Conservation (phyloP, 2,888 invertebrate genomes). For the Melanotus villosus region DNA sequence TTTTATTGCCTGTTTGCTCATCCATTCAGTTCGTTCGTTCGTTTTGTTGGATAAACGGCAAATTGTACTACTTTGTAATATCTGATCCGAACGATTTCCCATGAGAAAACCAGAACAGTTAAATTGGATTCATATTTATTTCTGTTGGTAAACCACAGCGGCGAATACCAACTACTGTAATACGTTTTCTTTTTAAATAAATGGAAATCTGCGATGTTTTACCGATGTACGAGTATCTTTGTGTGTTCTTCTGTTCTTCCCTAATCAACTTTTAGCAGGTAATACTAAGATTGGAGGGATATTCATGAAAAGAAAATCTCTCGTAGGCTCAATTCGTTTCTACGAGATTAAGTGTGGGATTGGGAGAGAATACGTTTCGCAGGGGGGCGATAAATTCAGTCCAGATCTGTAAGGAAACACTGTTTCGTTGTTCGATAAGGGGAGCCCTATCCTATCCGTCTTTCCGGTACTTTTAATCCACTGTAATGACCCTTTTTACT, state of each 20-base stretch:
- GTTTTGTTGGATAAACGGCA: too few relatives aligned
- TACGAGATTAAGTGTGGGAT: conserved; percentile 4
- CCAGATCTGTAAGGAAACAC: not conserved
- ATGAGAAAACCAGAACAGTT: not conserved
- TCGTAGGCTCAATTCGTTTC: not conserved
- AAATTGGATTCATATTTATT: not conserved
- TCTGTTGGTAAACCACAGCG: not conserved
- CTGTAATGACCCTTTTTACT: conserved; percentile 2
- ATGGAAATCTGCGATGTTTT: too few relatives aligned
- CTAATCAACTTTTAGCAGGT: too few relatives aligned
- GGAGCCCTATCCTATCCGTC: conserved; percentile 12
- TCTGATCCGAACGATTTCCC: not conserved
- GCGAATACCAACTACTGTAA: not conserved
- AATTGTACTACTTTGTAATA: too few relatives aligned
- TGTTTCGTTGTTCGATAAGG: conserved; percentile 21
- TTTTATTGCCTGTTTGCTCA: not conserved
- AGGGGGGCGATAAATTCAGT: conserved; percentile 5
- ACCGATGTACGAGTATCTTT: too few relatives aligned
- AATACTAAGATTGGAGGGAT: too few relatives aligned
- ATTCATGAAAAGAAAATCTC: too few relatives aligned
- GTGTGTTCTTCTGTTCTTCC: too few relatives aligned
- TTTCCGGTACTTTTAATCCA: conserved; percentile 7
- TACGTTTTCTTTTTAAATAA: not conserved
- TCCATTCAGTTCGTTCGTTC: not conserved
- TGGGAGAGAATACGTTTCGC: conserved; percentile 12